Evolutionary conservation across 1,140 invertebrate species (phyloP), one percentile per base, ranked within the genome.

Genomic region (Onthophagus taurus): DNA sequence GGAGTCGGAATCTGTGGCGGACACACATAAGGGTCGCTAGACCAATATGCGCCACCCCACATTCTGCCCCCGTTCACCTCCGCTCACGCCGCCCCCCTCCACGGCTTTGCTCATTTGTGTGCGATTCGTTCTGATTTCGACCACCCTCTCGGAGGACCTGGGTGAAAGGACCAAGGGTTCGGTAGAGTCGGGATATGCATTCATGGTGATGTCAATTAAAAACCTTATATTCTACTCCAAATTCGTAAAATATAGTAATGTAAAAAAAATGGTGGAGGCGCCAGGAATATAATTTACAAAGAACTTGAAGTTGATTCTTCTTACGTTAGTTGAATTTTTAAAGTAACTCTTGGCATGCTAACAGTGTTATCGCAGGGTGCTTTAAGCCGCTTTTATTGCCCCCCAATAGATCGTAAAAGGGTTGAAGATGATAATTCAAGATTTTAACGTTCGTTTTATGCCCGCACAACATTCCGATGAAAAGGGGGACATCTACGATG

Each of bases 1-100:
- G 72, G 72, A 73, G 71, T 72, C 69, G 69, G 72, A 74, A 74
- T 75, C 72, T 75, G 72, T 68, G 71, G 72, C 71, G 72, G 72
- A 75, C 72, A 75, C 70, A 71, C 70, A 70, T 72, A 72, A 73
- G 70, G 71, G 70, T 66, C 64, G 63, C 47, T 57, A 62, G 57
- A 60, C 61, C 61, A 59, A 64, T 61, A 62, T 64, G 60, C 58
- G 50, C 48, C 53, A 51, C 49, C n/a, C n/a, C n/a, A n/a, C n/a
- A n/a, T n/a, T n/a, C n/a, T n/a, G n/a, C n/a, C n/a, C n/a, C n/a
- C n/a, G n/a, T n/a, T n/a, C n/a, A n/a, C n/a, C n/a, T n/a, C n/a
- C n/a, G n/a, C n/a, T n/a, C n/a, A n/a, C n/a, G n/a, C n/a, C n/a
- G n/a, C n/a, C n/a, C n/a, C n/a, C n/a, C n/a, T n/a, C n/a, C n/a